Evolutionary conservation across 1,140 invertebrate species (phyloP), one percentile per base, ranked within the genome.

Genomic region (Philotrypesis tridentata): DNA sequence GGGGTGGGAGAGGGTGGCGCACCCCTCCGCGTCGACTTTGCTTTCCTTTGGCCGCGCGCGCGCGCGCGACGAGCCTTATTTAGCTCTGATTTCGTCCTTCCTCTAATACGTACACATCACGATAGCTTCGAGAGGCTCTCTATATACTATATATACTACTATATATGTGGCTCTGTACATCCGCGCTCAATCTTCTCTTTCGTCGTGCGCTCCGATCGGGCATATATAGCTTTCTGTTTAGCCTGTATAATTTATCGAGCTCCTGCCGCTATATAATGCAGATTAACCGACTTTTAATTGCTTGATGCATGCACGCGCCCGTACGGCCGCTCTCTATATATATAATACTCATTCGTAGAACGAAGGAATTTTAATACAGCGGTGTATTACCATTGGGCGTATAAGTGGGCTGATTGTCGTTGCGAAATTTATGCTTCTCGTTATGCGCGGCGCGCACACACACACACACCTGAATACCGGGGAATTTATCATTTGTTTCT

Each of bases 281-380:
- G 75, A 77, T 77, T 77, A 77, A 77, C 63, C 27, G 37, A 23
- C 65, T 78, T 78, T 78, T 68, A 78, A 78, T 55, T 60, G 67
- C 29, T 79, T 70, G 65, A 79, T 70, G 65, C 67, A 55, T 78
- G 23, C 23, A 23, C 25, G 65, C 65, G 23, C 2, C n/a, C n/a
- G n/a, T n/a, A n/a, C n/a, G n/a, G n/a, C n/a, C n/a, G n/a, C n/a
- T n/a, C n/a, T n/a, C n/a, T n/a, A n/a, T n/a, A n/a, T n/a, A n/a
- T n/a, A n/a, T 37, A 37, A 9, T 9, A 37, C 33, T 37, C 33
- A n/a, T n/a, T n/a, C n/a, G n/a, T n/a, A n/a, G n/a, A n/a, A n/a
- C n/a, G n/a, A n/a, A n/a, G n/a, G n/a, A n/a, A n/a, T n/a, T n/a
- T n/a, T n/a, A n/a, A n/a, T n/a, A n/a, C n/a, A n/a, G n/a, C n/a